These are phyloP conservation scores for Oedothorax gibbosus DNA, from an alignment of 1,140 invertebrate genomes.

Conservation along the genomic window DNA sequence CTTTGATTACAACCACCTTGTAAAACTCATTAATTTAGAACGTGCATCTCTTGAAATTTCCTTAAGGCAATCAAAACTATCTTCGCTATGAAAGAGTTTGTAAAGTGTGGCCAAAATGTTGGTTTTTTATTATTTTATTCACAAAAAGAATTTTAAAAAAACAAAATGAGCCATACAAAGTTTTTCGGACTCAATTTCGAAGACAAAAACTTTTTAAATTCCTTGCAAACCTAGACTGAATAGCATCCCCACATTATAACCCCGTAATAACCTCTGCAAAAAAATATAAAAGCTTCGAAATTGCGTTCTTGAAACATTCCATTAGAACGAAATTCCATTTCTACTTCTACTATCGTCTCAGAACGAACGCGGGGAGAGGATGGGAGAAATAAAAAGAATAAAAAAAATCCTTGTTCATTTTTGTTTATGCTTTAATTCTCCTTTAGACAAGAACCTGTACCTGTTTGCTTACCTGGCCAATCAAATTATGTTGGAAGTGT, in stretches of 20 bases:
- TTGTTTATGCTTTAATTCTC: constrained; percentile 41
- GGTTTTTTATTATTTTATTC: too few relatives aligned
- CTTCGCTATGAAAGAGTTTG: too few relatives aligned
- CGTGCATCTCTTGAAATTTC: too few relatives aligned
- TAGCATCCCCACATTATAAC: constrained; percentile 1
- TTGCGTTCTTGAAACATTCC: constrained; percentile 44
- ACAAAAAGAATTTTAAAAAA: too few relatives aligned
- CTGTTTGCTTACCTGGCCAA: constrained; percentile 44
- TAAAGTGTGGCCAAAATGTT: too few relatives aligned
- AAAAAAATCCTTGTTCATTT: background rate
- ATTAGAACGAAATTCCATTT: constrained; percentile 39
- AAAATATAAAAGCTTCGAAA: constrained; percentile 10
- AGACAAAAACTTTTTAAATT: too few relatives aligned
- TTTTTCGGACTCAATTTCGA: too few relatives aligned
- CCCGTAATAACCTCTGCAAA: background rate
- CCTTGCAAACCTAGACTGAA: background rate
- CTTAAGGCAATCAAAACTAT: too few relatives aligned
- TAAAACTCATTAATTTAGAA: too few relatives aligned
- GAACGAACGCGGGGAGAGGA: constrained; percentile 6
- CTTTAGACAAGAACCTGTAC: constrained; percentile 45
- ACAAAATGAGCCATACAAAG: too few relatives aligned
- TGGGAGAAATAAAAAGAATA: background rate
- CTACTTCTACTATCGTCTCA: constrained; percentile 27
- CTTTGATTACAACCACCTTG: too few relatives aligned
- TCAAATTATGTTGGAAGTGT: background rate